Conservation (phyloP, 2,888 invertebrate genomes). For the Cyclophora punctaria region DNA sequence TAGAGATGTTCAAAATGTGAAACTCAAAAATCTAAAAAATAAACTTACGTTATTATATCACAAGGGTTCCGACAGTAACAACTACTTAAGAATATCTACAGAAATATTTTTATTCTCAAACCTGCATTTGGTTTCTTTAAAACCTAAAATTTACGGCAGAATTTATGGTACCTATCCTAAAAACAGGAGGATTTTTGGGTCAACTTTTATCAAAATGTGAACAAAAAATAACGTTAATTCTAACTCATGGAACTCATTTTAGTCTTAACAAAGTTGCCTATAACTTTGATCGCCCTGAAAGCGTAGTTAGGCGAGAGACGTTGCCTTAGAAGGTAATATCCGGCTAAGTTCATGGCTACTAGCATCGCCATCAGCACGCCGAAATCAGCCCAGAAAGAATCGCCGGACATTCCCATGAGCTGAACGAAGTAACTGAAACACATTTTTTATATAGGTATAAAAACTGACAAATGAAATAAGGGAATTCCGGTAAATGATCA, state of each 20-base stretch:
- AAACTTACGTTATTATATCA: too few species aligned
- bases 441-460: too few species aligned
- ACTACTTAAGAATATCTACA: too few species aligned
- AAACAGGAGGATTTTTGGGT: too few species aligned
- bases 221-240: neutral
- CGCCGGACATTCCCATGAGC: conserved; percentile 83
- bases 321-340: conserved; percentile 83
- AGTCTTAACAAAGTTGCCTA: conserved; percentile 81
- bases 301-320: conserved; percentile 82
- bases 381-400: conserved; percentile 80
- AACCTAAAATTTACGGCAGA: too few species aligned
- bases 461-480: too few species aligned
- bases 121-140: too few species aligned
- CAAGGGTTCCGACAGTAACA: too few species aligned
- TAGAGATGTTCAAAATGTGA: neutral
- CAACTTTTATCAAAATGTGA: too few species aligned
- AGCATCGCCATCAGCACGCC: conserved; percentile 77
- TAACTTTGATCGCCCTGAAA: conserved; percentile 81
- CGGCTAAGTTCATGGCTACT: conserved; percentile 77
- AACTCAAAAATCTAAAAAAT: conserved; percentile 12
- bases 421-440: conserved; percentile 79
- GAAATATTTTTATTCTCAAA: too few species aligned
- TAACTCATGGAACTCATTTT: conserved; percentile 59
- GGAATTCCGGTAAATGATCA: too few species aligned
- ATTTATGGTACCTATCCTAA: too few species aligned